phyloP scores from a whole-genome alignment of 1,140 invertebrate species.

The Halictus rubicundus region DNA sequence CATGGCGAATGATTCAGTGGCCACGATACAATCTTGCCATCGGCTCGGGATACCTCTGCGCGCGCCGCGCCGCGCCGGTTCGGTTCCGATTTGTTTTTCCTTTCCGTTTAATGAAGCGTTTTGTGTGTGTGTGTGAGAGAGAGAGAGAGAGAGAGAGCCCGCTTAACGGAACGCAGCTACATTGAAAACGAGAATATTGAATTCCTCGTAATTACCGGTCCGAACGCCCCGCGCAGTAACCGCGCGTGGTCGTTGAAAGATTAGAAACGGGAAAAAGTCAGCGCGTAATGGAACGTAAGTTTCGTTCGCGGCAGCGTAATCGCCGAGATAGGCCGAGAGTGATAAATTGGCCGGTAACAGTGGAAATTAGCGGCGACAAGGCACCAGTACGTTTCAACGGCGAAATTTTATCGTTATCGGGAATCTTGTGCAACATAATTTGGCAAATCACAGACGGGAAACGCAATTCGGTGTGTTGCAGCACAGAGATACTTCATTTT shows the following conservation, averaged over 20 bases:
- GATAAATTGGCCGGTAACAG: constrained; percentile 2
- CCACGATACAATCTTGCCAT: constrained; percentile 18
- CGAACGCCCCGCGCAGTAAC: neutral
- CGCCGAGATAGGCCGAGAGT: neutral
- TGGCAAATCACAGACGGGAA: neutral
- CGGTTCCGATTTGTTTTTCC: neutral
- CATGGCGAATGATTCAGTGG: constrained; percentile 36
- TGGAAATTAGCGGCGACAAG: neutral
- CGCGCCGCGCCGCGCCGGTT: too few species aligned
- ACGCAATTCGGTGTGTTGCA: too few species aligned
- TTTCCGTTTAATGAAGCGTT: constrained; percentile 11
- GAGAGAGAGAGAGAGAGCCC: neutral
- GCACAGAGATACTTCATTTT: too few species aligned
- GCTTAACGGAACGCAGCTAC: too few species aligned
- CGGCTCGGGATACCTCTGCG: neutral
- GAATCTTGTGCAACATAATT: neutral
- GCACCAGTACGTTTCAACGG: neutral
- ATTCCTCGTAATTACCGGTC: constrained; percentile 5
- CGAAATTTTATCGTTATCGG: neutral
- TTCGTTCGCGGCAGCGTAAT: neutral
- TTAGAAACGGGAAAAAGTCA: neutral
- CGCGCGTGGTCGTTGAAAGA: neutral
- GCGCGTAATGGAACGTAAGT: neutral
- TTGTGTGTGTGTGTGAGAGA: too few species aligned
- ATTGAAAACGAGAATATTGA: constrained; percentile 9